Percentiles rank a stretch among this genome's conserved stretches.
Evolutionary conservation across 2,888 invertebrate genomes (phyloP).

Genomic region (Sympetrum striolatum): DNA sequence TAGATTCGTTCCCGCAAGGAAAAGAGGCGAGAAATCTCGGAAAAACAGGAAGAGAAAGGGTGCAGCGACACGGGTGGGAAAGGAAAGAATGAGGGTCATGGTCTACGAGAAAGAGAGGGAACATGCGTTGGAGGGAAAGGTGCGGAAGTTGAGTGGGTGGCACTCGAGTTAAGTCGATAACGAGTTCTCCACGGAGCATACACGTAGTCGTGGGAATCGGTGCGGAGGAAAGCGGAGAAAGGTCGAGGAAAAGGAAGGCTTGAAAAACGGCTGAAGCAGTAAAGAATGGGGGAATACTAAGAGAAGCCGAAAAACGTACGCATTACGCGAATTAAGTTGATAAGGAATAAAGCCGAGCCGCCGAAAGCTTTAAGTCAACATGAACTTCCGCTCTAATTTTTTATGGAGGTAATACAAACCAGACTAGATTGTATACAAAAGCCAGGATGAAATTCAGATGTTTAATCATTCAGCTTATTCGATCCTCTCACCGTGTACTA

Average conservation of each 20-base stretch:
- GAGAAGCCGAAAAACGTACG: neutral
- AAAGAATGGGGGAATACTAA: neutral
- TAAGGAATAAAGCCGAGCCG: too few species aligned
- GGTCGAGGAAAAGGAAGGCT: neutral
- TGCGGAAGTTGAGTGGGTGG: neutral
- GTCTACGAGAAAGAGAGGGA: neutral
- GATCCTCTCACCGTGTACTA: too few species aligned
- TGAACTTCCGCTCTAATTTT: too few species aligned
- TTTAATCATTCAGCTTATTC: too few species aligned
- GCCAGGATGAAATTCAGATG: too few species aligned
- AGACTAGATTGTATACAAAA: too few species aligned
- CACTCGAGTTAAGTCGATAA: neutral
- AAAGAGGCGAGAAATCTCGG: neutral
- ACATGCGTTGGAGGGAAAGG: neutral
- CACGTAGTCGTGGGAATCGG: neutral
- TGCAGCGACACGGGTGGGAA: neutral
- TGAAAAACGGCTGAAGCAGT: neutral
- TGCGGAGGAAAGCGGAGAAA: neutral
- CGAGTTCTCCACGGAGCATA: neutral
- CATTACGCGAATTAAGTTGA: neutral
- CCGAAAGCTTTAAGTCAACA: too few species aligned
- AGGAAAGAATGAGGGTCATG: neutral
- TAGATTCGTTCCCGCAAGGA: too few species aligned
- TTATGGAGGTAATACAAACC: too few species aligned
- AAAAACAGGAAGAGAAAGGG: neutral